Percentiles rank a stretch among this genome's conserved stretches.
Conservation (phyloP, 2,113 vertebrate species). For the Brachyistius frenatus region DNA sequence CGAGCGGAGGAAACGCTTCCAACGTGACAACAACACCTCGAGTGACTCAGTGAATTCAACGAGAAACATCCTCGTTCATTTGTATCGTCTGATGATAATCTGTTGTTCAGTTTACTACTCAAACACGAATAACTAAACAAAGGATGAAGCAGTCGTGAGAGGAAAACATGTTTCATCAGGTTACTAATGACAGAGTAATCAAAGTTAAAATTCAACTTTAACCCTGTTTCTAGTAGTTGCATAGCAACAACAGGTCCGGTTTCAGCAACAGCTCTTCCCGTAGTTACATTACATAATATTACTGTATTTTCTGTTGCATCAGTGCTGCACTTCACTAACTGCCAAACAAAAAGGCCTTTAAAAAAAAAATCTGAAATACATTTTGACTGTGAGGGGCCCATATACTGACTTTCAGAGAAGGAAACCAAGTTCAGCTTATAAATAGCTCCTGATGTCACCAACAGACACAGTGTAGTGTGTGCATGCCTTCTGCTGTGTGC, state of each 20-base stretch:
- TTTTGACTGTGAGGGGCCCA: background rate
- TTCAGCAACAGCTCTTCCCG: conserved; percentile 28
- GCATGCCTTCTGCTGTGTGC: conserved; percentile 34
- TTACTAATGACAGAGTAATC: conserved; percentile 2
- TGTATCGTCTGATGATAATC: conserved; percentile 6
- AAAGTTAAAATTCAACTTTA: conserved; percentile 51
- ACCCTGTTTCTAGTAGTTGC: conserved; percentile 47
- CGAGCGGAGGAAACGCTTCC: conserved; percentile 4
- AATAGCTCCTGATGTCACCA: conserved; percentile 47
- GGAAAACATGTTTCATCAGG: conserved; percentile 21
- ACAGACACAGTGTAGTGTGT: background rate
- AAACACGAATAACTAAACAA: background rate
- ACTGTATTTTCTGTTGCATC: background rate
- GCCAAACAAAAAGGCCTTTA: background rate
- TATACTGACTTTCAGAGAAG: conserved; percentile 25
- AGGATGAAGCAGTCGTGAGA: background rate
- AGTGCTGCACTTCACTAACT: background rate
- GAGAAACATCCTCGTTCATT: conserved; percentile 11
- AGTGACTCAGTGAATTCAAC: conserved; percentile 5
- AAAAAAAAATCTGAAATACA: background rate
- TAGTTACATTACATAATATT: conserved; percentile 36
- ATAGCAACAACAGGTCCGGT: conserved; percentile 60
- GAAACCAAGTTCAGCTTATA: conserved; percentile 25
- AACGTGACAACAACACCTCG: conserved; percentile 14
- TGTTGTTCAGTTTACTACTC: conserved; percentile 7